Evolutionary conservation across 2,113 vertebrate species (phyloP), one percentile per base, ranked within the genome.

Genomic region (Paramisgurnus dabryanus): DNA sequence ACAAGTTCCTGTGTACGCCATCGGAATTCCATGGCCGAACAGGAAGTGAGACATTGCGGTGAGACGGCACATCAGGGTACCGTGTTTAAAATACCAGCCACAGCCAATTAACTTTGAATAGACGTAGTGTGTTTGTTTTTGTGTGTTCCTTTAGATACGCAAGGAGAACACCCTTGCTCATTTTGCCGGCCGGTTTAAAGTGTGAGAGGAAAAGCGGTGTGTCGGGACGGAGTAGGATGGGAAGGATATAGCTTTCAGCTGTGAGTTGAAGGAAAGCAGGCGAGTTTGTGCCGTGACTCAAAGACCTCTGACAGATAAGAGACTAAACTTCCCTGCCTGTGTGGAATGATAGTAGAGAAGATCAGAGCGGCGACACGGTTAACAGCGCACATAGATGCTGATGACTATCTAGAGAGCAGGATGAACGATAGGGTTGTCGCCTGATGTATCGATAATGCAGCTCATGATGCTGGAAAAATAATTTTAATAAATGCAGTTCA

Each of bases 191-290:
- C 13, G 6, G 70, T 22, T 5, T 8, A 27, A 41, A 64, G 6
- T 43, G 39, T 72, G 49, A 39, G 43, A 67, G 71, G 69, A 55
- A 78, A 55, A 72, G 67, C 66, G 61, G 1, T 34, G 27, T 45
- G 65, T 72, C 17, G 73, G 73, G 79, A 47, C 71, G 40, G 40
- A 78, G 70, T 64, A 50, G 47, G 55, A 75, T 74, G 27, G 78
- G 79, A 47, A 18, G 13, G 74, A 83, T 84, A 73, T 71, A 68
- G 78, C 72, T 77, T 75, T 76, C 55, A 78, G 73, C 50, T 63
- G 57, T 27, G 41, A 45, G 39, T 27, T 65, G 60, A 8, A 70
- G 67, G 45, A 65, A 11, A 34, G 6, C 11, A 45, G 78, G 43
- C 53, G 77, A 60, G 57, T 17, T 27, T 12, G 11, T 34, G 64